These are phyloP conservation scores for Leuctra nigra DNA, from an alignment of 2,888 invertebrate species.

Conservation along the genomic window DNA sequence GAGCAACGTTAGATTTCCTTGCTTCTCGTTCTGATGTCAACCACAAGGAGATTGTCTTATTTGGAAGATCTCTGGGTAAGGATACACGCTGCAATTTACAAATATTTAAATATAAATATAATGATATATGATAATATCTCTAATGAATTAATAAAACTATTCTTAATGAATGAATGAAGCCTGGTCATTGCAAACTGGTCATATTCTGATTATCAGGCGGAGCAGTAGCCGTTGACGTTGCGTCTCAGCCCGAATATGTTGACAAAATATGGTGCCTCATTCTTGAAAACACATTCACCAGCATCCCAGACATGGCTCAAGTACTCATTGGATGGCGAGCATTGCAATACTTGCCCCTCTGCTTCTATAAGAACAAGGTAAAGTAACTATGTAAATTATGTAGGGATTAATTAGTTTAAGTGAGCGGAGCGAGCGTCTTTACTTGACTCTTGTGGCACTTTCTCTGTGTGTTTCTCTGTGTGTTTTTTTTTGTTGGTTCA, in stretches of 20 bases:
- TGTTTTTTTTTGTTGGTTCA: no score
- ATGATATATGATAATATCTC: no score
- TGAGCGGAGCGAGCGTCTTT: no score
- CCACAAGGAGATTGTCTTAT: conserved; percentile 74
- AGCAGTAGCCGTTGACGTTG: conserved; percentile 84
- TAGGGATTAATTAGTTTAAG: no score
- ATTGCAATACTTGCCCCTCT: conserved; percentile 68
- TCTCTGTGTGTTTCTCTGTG: no score
- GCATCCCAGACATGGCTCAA: conserved; percentile 87
- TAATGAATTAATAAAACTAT: background rate
- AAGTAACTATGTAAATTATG: no score
- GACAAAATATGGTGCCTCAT: conserved; percentile 79
- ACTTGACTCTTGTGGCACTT: no score
- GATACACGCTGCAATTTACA: background rate
- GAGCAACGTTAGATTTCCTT: conserved; percentile 80
- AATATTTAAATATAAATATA: no score
- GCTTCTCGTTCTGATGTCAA: conserved; percentile 76
- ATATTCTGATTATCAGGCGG: no score
- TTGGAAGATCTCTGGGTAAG: conserved; percentile 80
- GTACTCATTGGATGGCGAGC: conserved; percentile 69
- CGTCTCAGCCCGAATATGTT: conserved; percentile 65
- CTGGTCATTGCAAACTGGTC: conserved; percentile 33
- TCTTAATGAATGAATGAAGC: background rate
- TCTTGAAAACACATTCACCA: conserved; percentile 93
- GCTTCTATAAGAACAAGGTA: conserved; percentile 90